Evolutionary conservation across 1,140 invertebrate species (phyloP).

Genomic region (Phenacoccus solenopsis): DNA sequence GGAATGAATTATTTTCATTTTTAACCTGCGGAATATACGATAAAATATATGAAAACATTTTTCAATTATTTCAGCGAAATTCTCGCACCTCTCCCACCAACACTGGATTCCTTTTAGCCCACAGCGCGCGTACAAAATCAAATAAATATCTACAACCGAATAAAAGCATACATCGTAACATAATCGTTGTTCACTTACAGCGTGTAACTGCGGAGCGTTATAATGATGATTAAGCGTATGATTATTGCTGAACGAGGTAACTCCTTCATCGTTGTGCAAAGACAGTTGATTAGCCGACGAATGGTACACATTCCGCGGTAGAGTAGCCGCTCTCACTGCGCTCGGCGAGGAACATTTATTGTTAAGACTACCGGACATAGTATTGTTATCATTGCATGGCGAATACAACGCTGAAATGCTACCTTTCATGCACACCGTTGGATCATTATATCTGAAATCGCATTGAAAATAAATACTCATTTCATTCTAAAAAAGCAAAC

Average conservation of each 20-base stretch:
- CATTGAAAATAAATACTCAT: neutral
- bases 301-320: slow-evolving; percentile 43
- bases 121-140: no score
- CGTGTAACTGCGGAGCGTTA: neutral
- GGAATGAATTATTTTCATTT: no score
- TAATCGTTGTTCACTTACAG: no score
- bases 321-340: slow-evolving; percentile 49
- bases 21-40: no score
- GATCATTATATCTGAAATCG: slow-evolving; percentile 33
- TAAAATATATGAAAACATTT: no score
- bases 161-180: no score
- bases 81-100: no score
- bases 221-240: slow-evolving; percentile 9
- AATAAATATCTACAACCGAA: no score
- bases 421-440: slow-evolving; percentile 29
- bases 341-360: slow-evolving; percentile 33
- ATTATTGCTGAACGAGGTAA: slow-evolving; percentile 16
- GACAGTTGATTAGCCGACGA: slow-evolving; percentile 19
- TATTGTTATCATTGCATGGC: slow-evolving; percentile 23
- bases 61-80: no score
- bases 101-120: no score
- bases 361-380: slow-evolving; percentile 19
- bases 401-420: slow-evolving; percentile 19
- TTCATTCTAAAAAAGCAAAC: neutral
- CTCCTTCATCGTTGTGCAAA: slow-evolving; percentile 19